Percentiles rank a stretch among this genome's conserved stretches.
Evolutionary conservation across 2,888 invertebrate genomes (phyloP).

Genomic region (Zygothrica quintamaculata): DNA sequence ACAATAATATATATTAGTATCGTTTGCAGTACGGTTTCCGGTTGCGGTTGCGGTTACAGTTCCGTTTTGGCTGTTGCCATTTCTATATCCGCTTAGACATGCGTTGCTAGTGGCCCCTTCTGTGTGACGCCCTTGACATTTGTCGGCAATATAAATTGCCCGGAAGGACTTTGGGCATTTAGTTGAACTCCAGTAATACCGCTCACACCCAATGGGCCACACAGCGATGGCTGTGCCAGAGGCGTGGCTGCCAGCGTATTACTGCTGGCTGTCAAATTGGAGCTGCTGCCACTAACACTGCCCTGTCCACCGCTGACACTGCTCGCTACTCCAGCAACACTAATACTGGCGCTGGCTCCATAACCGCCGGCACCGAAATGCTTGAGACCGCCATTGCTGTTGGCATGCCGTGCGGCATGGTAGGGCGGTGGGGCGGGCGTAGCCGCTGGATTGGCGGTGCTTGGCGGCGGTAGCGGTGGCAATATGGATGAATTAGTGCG

Average conservation of each 20-base stretch:
- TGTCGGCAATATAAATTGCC: slow-evolving; percentile 84
- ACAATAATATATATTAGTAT: slow-evolving; percentile 46
- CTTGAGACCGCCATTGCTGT: slow-evolving; percentile 76
- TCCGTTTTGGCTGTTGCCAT: slow-evolving; percentile 4
- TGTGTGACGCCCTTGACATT: slow-evolving; percentile 84
- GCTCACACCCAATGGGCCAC: slow-evolving; percentile 77
- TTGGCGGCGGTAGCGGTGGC: slow-evolving; percentile 86
- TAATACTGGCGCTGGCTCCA: slow-evolving; percentile 31
- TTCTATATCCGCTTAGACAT: slow-evolving; percentile 85
- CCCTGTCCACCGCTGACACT: slow-evolving; percentile 85
- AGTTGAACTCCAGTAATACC: slow-evolving; percentile 86
- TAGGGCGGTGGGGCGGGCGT: slow-evolving; percentile 93
- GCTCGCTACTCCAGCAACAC: slow-evolving; percentile 65
- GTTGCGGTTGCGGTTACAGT: neutral
- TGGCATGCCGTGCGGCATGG: slow-evolving; percentile 84
- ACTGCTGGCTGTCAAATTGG: slow-evolving; percentile 82
- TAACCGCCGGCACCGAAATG: slow-evolving; percentile 57
- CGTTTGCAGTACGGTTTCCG: neutral
- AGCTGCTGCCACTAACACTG: slow-evolving; percentile 87
- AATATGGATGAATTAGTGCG: slow-evolving; percentile 87
- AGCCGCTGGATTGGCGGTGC: slow-evolving; percentile 90
- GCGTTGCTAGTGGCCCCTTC: slow-evolving; percentile 86
- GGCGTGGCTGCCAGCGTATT: slow-evolving; percentile 83
- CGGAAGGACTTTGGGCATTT: slow-evolving; percentile 86
- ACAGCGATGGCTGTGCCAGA: slow-evolving; percentile 86